These are phyloP conservation scores for Leptinotarsa defecta DNA, from an alignment of 1,140 invertebrate genomes.

Conservation along the genomic window DNA sequence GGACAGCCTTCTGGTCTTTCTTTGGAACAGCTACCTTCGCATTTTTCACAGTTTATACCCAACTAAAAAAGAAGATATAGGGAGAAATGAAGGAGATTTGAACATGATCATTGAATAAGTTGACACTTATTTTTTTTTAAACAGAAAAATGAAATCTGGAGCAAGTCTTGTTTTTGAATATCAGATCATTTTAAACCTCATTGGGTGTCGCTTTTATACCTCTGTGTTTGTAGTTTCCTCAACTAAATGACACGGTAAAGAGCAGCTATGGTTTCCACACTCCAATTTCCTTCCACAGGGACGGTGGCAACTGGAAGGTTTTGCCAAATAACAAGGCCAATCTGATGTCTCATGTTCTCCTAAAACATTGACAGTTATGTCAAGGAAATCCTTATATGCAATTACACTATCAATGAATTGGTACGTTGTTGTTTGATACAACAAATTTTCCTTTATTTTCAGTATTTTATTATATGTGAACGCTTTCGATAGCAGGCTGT, in stretches of 20 bases:
- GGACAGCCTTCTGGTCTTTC: constrained; percentile 74
- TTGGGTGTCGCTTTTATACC: no score
- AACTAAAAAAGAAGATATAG: constrained; percentile 35
- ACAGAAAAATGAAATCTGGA: no score
- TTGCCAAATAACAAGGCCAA: constrained; percentile 76
- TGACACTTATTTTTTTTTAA: no score
- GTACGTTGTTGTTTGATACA: no score
- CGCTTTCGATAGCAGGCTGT: no score
- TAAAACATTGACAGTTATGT: constrained; percentile 48
- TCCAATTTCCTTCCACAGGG: constrained; percentile 69
- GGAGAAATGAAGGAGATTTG: background rate
- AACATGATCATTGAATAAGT: background rate
- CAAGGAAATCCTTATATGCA: no score
- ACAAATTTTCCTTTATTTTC: no score
- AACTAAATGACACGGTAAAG: constrained; percentile 73
- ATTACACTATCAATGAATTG: no score
- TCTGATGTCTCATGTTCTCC: constrained; percentile 80
- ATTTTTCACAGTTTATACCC: constrained; percentile 69
- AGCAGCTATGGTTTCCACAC: constrained; percentile 83
- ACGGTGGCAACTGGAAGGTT: constrained; percentile 73
- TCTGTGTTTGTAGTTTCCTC: constrained; percentile 44
- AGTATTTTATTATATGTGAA: no score
- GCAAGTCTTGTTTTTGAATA: no score
- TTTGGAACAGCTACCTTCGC: constrained; percentile 71
- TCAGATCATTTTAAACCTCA: no score